Percentiles rank a stretch among this genome's conserved stretches.
Evolutionary conservation across 1,140 invertebrate species (phyloP).

Genomic region (Hyphantria cunea): DNA sequence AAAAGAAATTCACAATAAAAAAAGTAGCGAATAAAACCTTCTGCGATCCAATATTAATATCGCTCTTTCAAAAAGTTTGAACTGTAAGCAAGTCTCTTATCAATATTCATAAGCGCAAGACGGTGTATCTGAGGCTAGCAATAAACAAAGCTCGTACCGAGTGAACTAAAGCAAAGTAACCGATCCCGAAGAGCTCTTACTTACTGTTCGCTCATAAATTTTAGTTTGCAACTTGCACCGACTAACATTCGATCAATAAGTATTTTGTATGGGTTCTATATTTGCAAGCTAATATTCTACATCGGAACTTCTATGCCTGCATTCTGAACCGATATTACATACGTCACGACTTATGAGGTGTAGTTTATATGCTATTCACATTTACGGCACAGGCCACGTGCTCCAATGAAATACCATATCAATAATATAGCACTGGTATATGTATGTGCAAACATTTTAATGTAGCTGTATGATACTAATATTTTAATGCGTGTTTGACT

Average conservation of each 20-base stretch:
- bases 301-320: conserved; percentile 69
- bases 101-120: conserved; percentile 77
- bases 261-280: conserved; percentile 79
- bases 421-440: no score
- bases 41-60: conserved; percentile 56
- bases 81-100: conserved; percentile 63
- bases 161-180: conserved; percentile 56
- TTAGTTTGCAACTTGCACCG: conserved; percentile 75
- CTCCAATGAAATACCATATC: no score
- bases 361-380: no score
- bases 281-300: conserved; percentile 76
- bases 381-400: no score
- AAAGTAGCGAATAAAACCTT: conserved; percentile 36
- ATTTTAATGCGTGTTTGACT: no score
- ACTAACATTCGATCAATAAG: conserved; percentile 78
- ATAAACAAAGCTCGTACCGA: conserved; percentile 66
- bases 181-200: conserved; percentile 67
- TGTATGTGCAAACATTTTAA: no score
- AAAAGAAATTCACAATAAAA: conserved; percentile 30
- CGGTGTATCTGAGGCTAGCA: conserved; percentile 64
- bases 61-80: conserved; percentile 65
- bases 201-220: conserved; percentile 73
- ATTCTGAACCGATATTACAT: conserved; percentile 63
- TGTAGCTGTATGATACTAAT: no score
- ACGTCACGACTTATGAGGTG: conserved; percentile 50